phyloP scores from a whole-genome alignment of 1,140 invertebrate species.

The Delia radicum region DNA sequence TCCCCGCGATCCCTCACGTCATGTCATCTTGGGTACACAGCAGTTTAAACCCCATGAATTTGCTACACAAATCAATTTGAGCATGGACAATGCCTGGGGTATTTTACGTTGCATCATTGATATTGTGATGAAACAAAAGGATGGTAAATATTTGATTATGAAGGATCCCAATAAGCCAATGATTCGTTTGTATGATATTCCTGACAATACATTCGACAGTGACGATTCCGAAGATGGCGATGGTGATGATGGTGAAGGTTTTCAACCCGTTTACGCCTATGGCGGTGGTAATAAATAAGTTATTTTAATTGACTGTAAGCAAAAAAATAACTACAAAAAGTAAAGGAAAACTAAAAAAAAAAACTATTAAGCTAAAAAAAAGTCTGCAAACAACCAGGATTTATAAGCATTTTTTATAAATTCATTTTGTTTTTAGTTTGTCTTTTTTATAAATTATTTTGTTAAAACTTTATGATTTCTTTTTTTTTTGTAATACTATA shows the following conservation, averaged over 20 bases:
- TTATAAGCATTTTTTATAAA: slow-evolving; percentile 2
- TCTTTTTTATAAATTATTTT: not conserved
- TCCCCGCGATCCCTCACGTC: slow-evolving; percentile 91
- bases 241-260: slow-evolving; percentile 70
- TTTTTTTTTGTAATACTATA: not conserved
- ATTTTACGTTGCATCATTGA: slow-evolving; percentile 98
- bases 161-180: slow-evolving; percentile 99
- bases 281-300: slow-evolving; percentile 27
- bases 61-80: slow-evolving; percentile 97
- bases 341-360: not conserved
- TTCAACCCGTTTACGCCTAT: slow-evolving; percentile 51
- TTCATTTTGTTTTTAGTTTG: not conserved
- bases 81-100: slow-evolving; percentile 99
- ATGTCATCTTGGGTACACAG: slow-evolving; percentile 97
- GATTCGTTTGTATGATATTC: slow-evolving; percentile 95
- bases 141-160: slow-evolving; percentile 97
- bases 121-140: slow-evolving; percentile 95
- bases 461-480: not conserved
- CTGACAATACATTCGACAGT: slow-evolving; percentile 97
- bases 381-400: not conserved
- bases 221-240: slow-evolving; percentile 87
- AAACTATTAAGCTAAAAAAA: not conserved
- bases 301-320: not conserved
- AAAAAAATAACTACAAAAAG: not conserved
- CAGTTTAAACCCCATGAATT: slow-evolving; percentile 99